Evolutionary conservation across 2,113 vertebrate genomes (phyloP), one percentile per base, ranked within the genome.

Genomic region (Cervus canadensis): DNA sequence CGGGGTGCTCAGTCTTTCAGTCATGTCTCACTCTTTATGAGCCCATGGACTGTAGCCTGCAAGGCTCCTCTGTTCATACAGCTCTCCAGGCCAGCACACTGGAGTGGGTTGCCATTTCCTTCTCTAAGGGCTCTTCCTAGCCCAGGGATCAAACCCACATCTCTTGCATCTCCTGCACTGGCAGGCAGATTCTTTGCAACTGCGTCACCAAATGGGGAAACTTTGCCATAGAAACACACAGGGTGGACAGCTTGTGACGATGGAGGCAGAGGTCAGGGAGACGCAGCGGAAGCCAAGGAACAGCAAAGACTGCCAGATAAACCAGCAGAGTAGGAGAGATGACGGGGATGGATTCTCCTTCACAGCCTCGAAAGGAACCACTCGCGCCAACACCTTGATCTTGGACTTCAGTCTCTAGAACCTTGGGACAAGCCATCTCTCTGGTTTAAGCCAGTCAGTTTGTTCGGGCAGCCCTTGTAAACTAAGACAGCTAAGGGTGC

Each of bases 241-340:
- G 11, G 21, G 2, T 56, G 16, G 74, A 50, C 0, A 3, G 2
- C 57, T 5, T 4, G 5, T 54, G 10, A 76, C 17, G 1, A n/a
- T 7, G 43, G 43, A 87, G n/a, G 19, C 19, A 23, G 19, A 57
- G 30, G 19, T 40, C 43, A 2, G 1, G 33, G 13, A 54, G 52
- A 60, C 6, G 3, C 12, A 62, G n/a, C 8, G 33, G 78, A 48
- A 23, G 1, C 4, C 12, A 64, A 67, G 8, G 17, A 45, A n/a
- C 3, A 33, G 16, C 30, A 25, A 2, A 62, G 10, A n/a, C 10
- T 7, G 6, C 33, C 36, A 25, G 45, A 40, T 13, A 78, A 26
- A 5, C 4, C 10, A 52, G 15, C 26, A 76, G 52, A 2, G 5
- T 2, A 91, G 45, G 33, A 50, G 48, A 45, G 8, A 6, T 8